phyloP scores from a whole-genome alignment of 2,888 invertebrate genomes.

The Pyrgus malvae region DNA sequence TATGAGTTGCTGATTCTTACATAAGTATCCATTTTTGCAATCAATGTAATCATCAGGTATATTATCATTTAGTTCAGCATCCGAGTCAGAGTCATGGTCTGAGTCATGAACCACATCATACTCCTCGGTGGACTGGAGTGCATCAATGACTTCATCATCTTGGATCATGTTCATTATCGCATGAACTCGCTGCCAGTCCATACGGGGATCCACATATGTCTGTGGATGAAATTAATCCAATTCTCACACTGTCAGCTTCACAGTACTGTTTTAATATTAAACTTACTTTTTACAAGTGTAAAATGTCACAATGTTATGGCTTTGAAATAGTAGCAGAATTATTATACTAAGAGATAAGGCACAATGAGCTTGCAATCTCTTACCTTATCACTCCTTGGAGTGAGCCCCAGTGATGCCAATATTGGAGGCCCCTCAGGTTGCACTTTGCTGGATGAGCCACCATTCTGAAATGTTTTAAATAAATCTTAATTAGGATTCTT shows the following conservation, averaged over 20 bases:
- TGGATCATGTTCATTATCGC: slow-evolving; percentile 73
- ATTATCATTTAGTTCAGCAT: slow-evolving; percentile 57
- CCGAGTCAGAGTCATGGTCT: slow-evolving; percentile 70
- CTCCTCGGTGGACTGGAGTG: slow-evolving; percentile 66
- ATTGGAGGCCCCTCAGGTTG: slow-evolving; percentile 78
- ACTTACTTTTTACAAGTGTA: too few relatives aligned
- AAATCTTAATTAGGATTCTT: neutral
- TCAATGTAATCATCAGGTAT: slow-evolving; percentile 52
- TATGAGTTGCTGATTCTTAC: slow-evolving; percentile 53
- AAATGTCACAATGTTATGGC: too few relatives aligned
- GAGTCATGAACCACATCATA: slow-evolving; percentile 63
- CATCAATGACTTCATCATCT: slow-evolving; percentile 70
- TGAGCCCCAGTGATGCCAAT: slow-evolving; percentile 76
- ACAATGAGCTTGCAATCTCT: slow-evolving; percentile 46
- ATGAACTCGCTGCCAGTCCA: slow-evolving; percentile 77
- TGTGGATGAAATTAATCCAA: slow-evolving; percentile 75
- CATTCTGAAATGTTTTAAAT: slow-evolving; percentile 56
- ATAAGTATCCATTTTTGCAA: slow-evolving; percentile 57
- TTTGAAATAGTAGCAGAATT: slow-evolving; percentile 30
- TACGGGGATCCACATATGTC: slow-evolving; percentile 75
- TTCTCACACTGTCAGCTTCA: slow-evolving; percentile 44
- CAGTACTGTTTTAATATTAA: slow-evolving; percentile 21
- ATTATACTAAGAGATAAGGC: slow-evolving; percentile 45
- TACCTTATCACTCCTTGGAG: slow-evolving; percentile 81
- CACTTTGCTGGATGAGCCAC: slow-evolving; percentile 53